Percentiles rank a stretch among this genome's conserved stretches.
phyloP scores from a whole-genome alignment of 2,113 vertebrate genomes.

The Salminus brasiliensis region DNA sequence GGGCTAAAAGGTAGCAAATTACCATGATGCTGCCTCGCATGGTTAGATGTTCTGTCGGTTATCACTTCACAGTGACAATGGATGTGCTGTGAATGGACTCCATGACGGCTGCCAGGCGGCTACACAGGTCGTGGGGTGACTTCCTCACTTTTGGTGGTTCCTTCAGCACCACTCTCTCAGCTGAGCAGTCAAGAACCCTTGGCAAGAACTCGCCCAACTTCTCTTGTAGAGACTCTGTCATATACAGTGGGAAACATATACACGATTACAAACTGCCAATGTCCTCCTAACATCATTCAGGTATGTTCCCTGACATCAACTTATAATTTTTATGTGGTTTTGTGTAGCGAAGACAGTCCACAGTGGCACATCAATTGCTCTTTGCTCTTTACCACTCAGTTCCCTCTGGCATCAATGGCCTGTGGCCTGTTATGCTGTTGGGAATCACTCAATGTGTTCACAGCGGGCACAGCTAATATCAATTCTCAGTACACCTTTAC shows the following conservation, averaged over 20 bases:
- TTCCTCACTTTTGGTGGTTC: slow-evolving; percentile 92
- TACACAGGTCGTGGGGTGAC: slow-evolving; percentile 91
- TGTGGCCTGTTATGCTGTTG: too few species aligned
- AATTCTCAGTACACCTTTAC: too few species aligned
- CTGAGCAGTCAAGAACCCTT: slow-evolving; percentile 90
- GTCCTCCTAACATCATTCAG: too few species aligned
- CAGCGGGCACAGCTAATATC: too few species aligned
- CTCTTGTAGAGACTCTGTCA: slow-evolving; percentile 83
- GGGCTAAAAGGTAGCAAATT: background rate
- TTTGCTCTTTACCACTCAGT: too few species aligned
- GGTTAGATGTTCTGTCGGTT: background rate
- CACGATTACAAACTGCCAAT: background rate
- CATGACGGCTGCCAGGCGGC: slow-evolving; percentile 91
- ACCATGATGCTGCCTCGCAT: background rate
- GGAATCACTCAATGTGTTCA: too few species aligned
- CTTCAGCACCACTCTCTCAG: slow-evolving; percentile 84
- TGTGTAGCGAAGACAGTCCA: too few species aligned
- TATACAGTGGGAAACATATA: background rate
- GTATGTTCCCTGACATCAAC: too few species aligned
- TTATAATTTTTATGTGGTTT: too few species aligned
- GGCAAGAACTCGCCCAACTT: slow-evolving; percentile 91
- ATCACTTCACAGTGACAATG: slow-evolving; percentile 82
- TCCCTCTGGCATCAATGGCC: too few species aligned
- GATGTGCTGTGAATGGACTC: slow-evolving; percentile 90
- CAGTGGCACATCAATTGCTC: too few species aligned